A percentile compares a stretch with the other conserved stretches of the same genome.
These are phyloP conservation scores for Neostethus bicornis DNA, from an alignment of 2,797 vertebrate genomes.

Conservation along the genomic window DNA sequence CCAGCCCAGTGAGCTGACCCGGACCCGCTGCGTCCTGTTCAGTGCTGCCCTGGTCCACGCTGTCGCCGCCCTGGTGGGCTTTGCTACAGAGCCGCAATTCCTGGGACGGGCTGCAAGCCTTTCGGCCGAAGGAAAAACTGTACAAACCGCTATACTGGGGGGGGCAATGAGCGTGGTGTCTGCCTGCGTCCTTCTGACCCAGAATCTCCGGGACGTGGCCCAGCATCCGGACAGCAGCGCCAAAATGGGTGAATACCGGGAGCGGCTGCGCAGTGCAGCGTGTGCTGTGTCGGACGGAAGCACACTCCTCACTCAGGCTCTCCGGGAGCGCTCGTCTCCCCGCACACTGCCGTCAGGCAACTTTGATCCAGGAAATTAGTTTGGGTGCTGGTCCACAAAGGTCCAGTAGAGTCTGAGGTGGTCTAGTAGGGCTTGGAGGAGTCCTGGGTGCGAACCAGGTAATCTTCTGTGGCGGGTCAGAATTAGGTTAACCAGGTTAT, in stretches of 20 bases:
- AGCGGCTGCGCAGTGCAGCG: slow-evolving; percentile 93
- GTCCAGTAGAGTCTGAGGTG: too few species aligned
- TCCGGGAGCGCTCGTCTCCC: slow-evolving; percentile 96
- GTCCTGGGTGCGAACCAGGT: slow-evolving; percentile 5
- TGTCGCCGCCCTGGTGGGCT: slow-evolving; percentile 92
- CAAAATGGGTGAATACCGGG: slow-evolving; percentile 95
- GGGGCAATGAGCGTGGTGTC: slow-evolving; percentile 99
- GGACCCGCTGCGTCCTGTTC: slow-evolving; percentile 92
- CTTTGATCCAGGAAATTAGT: slow-evolving; percentile 98
- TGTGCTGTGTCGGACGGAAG: slow-evolving; percentile 97
- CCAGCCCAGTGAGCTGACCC: slow-evolving; percentile 90
- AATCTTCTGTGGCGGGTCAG: too few species aligned
- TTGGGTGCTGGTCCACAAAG: slow-evolving; percentile 14
- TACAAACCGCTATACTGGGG: slow-evolving; percentile 95
- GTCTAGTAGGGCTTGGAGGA: slow-evolving; percentile 65
- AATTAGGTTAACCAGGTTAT: too few species aligned
- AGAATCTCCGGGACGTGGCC: slow-evolving; percentile 97
- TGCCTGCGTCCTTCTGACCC: slow-evolving; percentile 96
- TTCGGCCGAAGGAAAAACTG: slow-evolving; percentile 92
- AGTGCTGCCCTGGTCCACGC: slow-evolving; percentile 92
- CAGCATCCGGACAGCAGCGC: slow-evolving; percentile 94
- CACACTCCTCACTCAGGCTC: slow-evolving; percentile 97
- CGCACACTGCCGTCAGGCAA: slow-evolving; percentile 97
- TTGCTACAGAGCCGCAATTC: slow-evolving; percentile 97
- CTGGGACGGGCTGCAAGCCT: slow-evolving; percentile 90